A percentile compares a stretch with the other conserved stretches of the same genome.
Evolutionary conservation across 2,888 invertebrate genomes (phyloP).

Genomic region (Neoitamus cyanurus): DNA sequence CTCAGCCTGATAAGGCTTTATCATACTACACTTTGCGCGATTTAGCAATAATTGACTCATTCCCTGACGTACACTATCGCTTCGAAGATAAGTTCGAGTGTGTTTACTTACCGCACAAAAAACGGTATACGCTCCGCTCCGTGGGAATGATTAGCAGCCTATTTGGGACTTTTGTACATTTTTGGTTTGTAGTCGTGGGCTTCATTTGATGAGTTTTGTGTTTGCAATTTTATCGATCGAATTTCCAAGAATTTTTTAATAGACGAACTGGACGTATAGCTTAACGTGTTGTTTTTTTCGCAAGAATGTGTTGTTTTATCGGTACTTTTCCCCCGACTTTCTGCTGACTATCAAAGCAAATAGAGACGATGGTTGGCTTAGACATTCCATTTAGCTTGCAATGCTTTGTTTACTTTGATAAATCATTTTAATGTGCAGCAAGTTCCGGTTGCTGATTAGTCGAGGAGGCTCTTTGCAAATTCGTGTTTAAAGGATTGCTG

Average conservation of each 20-base stretch:
- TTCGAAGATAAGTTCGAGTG: background rate
- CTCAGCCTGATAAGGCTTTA: background rate
- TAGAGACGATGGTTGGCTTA: background rate
- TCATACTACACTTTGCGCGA: slow-evolving; percentile 14
- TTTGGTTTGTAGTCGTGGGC: background rate
- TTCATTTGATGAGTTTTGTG: background rate
- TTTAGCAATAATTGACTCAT: slow-evolving; percentile 35
- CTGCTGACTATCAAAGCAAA: background rate
- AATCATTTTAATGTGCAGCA: background rate
- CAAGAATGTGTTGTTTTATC: background rate
- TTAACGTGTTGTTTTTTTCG: background rate
- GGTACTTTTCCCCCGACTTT: background rate
- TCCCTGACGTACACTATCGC: slow-evolving; percentile 11
- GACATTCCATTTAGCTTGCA: background rate
- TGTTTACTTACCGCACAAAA: slow-evolving; percentile 17
- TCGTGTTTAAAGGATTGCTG: background rate
- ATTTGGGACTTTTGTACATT: background rate
- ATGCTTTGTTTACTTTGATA: background rate
- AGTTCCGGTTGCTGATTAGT: background rate
- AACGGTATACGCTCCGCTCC: background rate
- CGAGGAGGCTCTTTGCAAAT: background rate
- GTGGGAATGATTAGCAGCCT: background rate
- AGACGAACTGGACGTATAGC: background rate
- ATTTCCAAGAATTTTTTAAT: background rate
- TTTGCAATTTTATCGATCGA: slow-evolving; percentile 17